Evolutionary conservation across 2,888 invertebrate genomes (phyloP), one percentile per base, ranked within the genome.

Genomic region (Diarsia mendica): DNA sequence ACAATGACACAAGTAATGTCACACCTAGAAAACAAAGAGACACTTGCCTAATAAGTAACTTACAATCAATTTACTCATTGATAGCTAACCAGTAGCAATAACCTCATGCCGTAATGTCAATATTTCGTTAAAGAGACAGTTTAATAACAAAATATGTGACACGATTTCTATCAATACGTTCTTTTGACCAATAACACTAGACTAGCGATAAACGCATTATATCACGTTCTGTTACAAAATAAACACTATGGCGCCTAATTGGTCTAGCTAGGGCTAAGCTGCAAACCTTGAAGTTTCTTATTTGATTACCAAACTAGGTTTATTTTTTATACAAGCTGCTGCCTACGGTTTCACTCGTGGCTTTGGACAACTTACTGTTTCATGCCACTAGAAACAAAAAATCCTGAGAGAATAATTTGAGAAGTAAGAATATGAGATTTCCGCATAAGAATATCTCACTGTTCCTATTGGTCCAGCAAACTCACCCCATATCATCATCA

Each of bases 141-240:
- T 44, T 28, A 81, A 33, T 65, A 44, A 49, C 46, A 66, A 65
- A n/a, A n/a, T n/a, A 18, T 13, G 11, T 72, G 51, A 66, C 18
- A 49, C n/a, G 28, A 58, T 67, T 72, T 60, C 44, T 55, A 58
- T 60, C 48, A 48, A 44, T 63, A 51, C 13, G 20, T 63, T 60
- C 58, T 60, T 79, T 76, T 60, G 28, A 65, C 69, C 48, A 76
- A 81, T 73, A 75, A 49, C 28, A 53, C 60, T 51, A 74, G 63
- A 69, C 18, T 48, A 55, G 23, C 66, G 44, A 63, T 70, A 39
- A 48, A 44, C 11, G 49, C 65, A 44, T 67, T 39, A 23, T 51
- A 76, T 79, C 84, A 84, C 84, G 85, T 84, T 72, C 66, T n/a
- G 20, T 84, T 79, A 76, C 75, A 48, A 85, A 82, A 75, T 74